Percentiles rank a stretch among this genome's conserved stretches.
Evolutionary conservation across 2,888 invertebrate species (phyloP).

Genomic region (Petrolisthes cinctipes): DNA sequence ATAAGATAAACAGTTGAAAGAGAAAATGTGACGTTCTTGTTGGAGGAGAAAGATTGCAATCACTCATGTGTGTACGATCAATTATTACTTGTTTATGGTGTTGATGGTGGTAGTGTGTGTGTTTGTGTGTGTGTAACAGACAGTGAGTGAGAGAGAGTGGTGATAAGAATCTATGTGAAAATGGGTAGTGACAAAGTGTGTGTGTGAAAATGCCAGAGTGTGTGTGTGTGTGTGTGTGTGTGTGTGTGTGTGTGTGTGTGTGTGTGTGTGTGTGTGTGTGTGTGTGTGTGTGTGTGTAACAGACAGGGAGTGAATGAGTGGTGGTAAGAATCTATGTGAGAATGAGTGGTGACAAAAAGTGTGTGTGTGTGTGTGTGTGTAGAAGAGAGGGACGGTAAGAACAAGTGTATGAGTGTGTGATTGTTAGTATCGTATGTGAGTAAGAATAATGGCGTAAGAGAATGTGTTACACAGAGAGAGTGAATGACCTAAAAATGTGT

Average conservation of each 20-base stretch:
- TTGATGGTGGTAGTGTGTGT: neutral
- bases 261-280: conserved; percentile 20
- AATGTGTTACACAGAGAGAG: too few species aligned
- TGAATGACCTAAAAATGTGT: too few species aligned
- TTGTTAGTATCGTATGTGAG: too few species aligned
- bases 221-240: conserved; percentile 1
- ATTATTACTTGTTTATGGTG: neutral
- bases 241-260: neutral
- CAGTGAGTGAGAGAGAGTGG: neutral
- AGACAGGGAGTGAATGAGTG: neutral
- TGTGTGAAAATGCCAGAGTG: neutral
- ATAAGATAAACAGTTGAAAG: neutral
- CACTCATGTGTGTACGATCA: neutral
- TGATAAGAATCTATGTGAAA: neutral
- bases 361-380: conserved; percentile 5
- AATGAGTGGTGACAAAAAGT: neutral
- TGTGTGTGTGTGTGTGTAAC: neutral
- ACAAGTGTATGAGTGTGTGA: neutral
- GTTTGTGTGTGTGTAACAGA: neutral
- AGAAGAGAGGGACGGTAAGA: neutral
- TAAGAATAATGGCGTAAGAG: neutral
- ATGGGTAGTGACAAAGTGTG: neutral
- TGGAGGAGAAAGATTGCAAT: neutral
- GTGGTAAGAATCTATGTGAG: neutral
- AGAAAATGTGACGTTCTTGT: neutral